phyloP scores from a whole-genome alignment of 1,140 invertebrate species.

The Drosophila yakuba region DNA sequence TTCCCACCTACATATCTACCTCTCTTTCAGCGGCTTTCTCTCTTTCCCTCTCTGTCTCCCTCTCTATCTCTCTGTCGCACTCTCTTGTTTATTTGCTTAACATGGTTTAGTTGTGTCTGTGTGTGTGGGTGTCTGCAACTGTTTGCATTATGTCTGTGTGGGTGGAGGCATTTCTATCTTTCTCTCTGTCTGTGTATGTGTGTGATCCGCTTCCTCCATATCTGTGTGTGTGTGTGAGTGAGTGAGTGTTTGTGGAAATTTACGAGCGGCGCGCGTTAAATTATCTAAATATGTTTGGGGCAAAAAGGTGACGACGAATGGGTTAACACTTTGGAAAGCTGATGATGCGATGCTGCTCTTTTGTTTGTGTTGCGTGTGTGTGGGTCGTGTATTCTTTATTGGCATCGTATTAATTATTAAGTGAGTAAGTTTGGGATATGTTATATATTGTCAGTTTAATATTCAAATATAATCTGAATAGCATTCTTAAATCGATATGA shows the following conservation, averaged over 20 bases:
- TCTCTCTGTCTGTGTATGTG: constrained; percentile 14
- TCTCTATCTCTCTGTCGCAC: constrained; percentile 19
- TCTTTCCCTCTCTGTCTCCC: neutral
- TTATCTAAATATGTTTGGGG: constrained; percentile 80
- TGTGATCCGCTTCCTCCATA: constrained; percentile 6
- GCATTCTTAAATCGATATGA: too few species aligned
- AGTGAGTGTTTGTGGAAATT: constrained; percentile 68
- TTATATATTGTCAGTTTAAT: too few species aligned
- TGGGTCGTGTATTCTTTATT: neutral
- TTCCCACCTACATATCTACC: constrained; percentile 25
- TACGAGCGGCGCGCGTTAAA: constrained; percentile 79
- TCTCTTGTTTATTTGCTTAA: constrained; percentile 75
- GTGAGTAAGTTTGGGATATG: too few species aligned
- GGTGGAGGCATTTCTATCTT: constrained; percentile 29
- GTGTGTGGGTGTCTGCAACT: constrained; percentile 16
- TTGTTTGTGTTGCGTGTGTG: constrained; percentile 2
- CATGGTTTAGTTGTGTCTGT: constrained; percentile 69
- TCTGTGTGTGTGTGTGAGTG: constrained; percentile 33
- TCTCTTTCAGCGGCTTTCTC: constrained; percentile 8
- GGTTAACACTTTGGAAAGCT: constrained; percentile 71
- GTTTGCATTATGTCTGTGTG: constrained; percentile 28
- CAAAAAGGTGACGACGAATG: constrained; percentile 80
- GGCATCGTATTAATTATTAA: too few species aligned
- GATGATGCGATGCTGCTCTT: constrained; percentile 7
- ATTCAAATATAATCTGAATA: too few species aligned